Percentiles rank a stretch among this genome's conserved stretches.
Conservation (phyloP, 2,113 vertebrate species). For the Pelecanoides urinatrix region DNA sequence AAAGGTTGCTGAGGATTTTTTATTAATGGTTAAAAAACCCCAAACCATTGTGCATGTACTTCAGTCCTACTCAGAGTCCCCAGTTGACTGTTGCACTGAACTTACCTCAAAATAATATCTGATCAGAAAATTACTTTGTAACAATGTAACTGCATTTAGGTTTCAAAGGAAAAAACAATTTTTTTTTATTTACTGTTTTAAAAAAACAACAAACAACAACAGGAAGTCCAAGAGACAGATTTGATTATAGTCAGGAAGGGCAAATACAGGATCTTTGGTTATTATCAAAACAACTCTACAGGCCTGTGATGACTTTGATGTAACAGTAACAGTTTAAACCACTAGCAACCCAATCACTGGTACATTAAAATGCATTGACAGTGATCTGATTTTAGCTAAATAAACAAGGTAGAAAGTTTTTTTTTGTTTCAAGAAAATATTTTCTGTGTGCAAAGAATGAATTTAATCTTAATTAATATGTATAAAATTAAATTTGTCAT, state of each 20-base stretch:
- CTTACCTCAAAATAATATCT: not conserved
- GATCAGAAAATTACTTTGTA: not conserved
- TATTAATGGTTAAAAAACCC: not conserved
- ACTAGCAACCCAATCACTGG: not conserved
- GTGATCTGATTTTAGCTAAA: not conserved
- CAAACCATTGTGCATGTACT: fast-evolving
- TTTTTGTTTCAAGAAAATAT: not conserved
- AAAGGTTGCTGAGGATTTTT: not conserved
- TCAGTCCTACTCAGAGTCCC: not conserved
- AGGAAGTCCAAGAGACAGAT: conserved; percentile 37
- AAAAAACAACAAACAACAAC: not conserved
- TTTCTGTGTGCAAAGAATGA: not conserved
- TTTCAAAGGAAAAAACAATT: not conserved
- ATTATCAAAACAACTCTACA: not conserved
- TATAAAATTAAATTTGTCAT: not conserved
- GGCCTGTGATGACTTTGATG: not conserved
- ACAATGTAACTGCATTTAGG: not conserved
- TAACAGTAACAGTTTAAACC: not conserved
- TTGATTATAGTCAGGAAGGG: conserved; percentile 30
- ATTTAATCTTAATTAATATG: not conserved
- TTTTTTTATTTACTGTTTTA: not conserved
- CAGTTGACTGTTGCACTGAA: not conserved
- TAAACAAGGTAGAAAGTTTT: not conserved
- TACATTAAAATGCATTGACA: not conserved
- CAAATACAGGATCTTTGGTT: not conserved